A percentile compares a stretch with the other conserved stretches of the same genome.
Evolutionary conservation across 2,888 invertebrate genomes (phyloP).

Genomic region (Thalpophila matura): DNA sequence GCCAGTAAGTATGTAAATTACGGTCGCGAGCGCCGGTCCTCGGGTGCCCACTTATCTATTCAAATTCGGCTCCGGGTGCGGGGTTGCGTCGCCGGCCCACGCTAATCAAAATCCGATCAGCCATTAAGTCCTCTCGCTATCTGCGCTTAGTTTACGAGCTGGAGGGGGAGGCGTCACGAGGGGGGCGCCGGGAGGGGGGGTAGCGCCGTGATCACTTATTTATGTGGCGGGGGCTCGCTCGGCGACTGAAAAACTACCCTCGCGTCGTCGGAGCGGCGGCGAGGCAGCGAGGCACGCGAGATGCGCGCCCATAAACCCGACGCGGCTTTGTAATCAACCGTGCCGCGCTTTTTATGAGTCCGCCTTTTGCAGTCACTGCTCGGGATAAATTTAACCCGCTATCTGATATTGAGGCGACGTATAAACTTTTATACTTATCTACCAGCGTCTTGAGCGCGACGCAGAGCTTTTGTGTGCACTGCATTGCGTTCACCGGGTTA

Average conservation of each 20-base stretch:
- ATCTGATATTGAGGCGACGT: conserved; percentile 81
- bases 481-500: conserved; percentile 36
- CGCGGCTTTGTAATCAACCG: conserved; percentile 87
- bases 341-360: conserved; percentile 87
- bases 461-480: conserved; percentile 39
- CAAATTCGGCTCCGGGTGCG: conserved; percentile 88
- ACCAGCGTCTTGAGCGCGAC: conserved; percentile 57
- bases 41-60: conserved; percentile 90
- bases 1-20: conserved; percentile 91
- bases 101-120: conserved; percentile 91
- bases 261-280: conserved; percentile 75
- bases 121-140: conserved; percentile 91
- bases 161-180: conserved; percentile 76
- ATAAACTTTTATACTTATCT: conserved; percentile 72
- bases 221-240: conserved; percentile 84
- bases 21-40: conserved; percentile 89
- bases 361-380: conserved; percentile 83
- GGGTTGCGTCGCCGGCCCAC: conserved; percentile 88
- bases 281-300: conserved; percentile 72
- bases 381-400: conserved; percentile 84
- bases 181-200: conserved; percentile 68
- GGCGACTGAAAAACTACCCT: conserved; percentile 88
- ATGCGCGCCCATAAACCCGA: conserved; percentile 80
- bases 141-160: conserved; percentile 90
- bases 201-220: conserved; percentile 85